A percentile compares a stretch with the other conserved stretches of the same genome.
Evolutionary conservation across 37 sponge, comb jelly and placozoan genomes (phyloP).

Genomic region (Ephydatia muelleri): DNA sequence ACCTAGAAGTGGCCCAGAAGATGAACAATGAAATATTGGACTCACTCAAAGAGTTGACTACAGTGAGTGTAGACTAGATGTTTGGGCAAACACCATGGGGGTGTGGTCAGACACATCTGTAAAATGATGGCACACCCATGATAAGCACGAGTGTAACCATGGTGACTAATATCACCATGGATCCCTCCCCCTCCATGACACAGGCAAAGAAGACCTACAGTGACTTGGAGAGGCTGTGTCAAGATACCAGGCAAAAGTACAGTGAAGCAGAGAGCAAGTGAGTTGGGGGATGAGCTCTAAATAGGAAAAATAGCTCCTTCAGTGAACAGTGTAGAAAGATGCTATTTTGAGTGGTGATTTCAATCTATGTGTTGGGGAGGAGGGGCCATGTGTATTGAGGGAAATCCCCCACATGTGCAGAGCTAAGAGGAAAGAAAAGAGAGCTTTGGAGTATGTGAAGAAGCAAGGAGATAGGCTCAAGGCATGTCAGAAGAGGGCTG

Average conservation of each 20-base stretch:
- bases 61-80: conserved; percentile 24
- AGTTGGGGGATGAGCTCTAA: too few relatives aligned
- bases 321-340: neutral
- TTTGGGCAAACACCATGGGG: neutral
- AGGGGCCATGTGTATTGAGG: too few relatives aligned
- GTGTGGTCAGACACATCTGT: neutral
- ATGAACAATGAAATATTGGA: conserved; percentile 80
- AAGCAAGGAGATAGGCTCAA: conserved; percentile 62
- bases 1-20: conserved; percentile 44
- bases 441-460: neutral
- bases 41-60: conserved; percentile 51
- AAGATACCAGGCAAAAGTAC: conserved; percentile 66
- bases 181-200: neutral
- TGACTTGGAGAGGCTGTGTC: conserved; percentile 64
- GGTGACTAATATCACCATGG: neutral
- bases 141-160: neutral
- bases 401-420: neutral
- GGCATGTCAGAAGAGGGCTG: conserved; percentile 69
- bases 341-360: neutral
- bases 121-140: neutral
- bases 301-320: too few relatives aligned
- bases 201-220: conserved; percentile 76
- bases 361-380: neutral
- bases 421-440: neutral
- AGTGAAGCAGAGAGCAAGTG: conserved; percentile 49